Evolutionary conservation across 2,888 invertebrate genomes (phyloP), one percentile per base, ranked within the genome.

Genomic region (Teleogryllus oceanicus): DNA sequence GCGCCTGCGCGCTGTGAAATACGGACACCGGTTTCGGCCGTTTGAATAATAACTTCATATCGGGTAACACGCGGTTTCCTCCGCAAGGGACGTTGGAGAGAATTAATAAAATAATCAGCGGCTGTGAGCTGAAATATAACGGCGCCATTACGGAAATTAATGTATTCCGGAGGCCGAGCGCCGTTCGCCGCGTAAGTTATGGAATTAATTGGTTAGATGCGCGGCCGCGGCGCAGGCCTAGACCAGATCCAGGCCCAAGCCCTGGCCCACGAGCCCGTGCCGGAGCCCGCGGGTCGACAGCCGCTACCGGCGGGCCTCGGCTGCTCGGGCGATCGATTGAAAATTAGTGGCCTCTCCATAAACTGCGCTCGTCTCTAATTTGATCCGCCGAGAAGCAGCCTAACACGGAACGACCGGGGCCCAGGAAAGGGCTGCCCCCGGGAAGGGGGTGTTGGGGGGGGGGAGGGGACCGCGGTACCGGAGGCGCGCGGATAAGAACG

Each of bases 1-100:
- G 62, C 62, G 62, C 62, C n/a, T 16, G 13, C 62, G 62, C 10
- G 16, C 62, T 4, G 13, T 62, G 62, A 62, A 62, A 62, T 62
- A 62, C 62, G n/a, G 62, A 62, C n/a, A n/a, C 62, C 62, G 62
- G 62, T 62, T 62, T 62, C n/a, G n/a, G 13, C 62, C 62, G n/a
- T 62, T 62, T 62, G 62, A 62, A 62, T 62, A 62, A 62, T 62
- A 62, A 62, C 62, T 62, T 62, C 62, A 62, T 62, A 62, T 62
- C 62, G 62, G n/a, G 62, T 62, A 62, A 62, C 62, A 62, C 62
- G 62, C 62, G 62, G 12, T 62, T 62, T 62, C 62, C 62, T 62
- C n/a, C 62, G 8, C n/a, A 62, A 13, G 62, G n/a, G 62, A 62
- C 62, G 62, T 16, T 62, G 62, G 16, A 16, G 62, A 62, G 62